Conservation (phyloP, 2,113 vertebrate genomes). For the Gadus macrocephalus region DNA sequence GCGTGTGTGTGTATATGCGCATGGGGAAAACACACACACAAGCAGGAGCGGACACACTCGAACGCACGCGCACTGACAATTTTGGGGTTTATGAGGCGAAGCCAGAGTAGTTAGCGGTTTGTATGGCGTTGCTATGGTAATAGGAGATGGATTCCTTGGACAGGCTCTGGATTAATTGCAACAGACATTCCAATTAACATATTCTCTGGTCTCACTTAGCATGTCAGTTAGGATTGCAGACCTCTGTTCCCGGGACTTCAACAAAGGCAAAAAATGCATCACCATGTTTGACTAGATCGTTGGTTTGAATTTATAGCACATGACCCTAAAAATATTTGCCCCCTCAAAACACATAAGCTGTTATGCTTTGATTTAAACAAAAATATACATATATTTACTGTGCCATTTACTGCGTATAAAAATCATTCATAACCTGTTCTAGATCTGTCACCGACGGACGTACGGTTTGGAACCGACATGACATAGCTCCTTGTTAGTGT, state of each 20-base stretch:
- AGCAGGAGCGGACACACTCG: neutral
- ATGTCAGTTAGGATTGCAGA: neutral
- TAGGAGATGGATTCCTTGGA: constrained; percentile 23
- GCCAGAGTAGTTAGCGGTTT: no score
- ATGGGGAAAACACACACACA: neutral
- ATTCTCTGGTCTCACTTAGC: neutral
- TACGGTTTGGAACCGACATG: no score
- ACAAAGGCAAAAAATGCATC: constrained; percentile 33
- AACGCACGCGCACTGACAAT: neutral
- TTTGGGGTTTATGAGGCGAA: constrained; percentile 15
- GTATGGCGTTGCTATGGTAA: constrained; percentile 9
- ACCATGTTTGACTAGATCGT: no score
- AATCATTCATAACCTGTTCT: no score
- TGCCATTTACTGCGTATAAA: no score
- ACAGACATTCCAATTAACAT: neutral
- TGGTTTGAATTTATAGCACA: neutral
- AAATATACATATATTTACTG: no score
- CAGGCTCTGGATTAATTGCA: constrained; percentile 17
- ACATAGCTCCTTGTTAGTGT: no score
- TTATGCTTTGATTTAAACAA: no score
- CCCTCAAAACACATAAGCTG: no score
- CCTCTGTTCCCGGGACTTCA: constrained; percentile 11
- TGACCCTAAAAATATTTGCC: neutral
- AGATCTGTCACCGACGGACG: no score
- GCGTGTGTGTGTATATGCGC: neutral